Evolutionary conservation across 2,888 invertebrate genomes (phyloP).

Genomic region (Pardosa pseudoannulata): DNA sequence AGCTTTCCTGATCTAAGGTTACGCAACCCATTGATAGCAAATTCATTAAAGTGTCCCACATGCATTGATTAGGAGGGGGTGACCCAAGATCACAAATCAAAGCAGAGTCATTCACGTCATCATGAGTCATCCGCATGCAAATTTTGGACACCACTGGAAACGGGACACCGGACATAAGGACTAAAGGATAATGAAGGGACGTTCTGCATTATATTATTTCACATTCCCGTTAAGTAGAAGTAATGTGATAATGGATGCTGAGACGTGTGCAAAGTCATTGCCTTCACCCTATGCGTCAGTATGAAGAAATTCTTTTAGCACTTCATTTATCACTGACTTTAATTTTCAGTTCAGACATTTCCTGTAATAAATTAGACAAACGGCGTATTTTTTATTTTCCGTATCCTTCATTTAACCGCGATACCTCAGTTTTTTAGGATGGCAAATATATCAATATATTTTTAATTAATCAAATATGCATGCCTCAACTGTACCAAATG

Average conservation of each 20-base stretch:
- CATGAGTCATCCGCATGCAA: slow-evolving; percentile 1
- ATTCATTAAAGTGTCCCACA: neutral
- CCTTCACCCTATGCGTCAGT: too few species aligned
- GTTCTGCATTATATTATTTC: neutral
- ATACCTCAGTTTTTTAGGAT: too few species aligned
- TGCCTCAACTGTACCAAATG: too few species aligned
- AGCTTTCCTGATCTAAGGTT: too few species aligned
- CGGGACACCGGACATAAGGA: neutral
- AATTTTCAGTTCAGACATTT: too few species aligned
- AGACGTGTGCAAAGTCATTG: neutral
- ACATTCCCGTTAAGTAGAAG: neutral
- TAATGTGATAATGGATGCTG: neutral
- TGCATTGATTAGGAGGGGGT: neutral
- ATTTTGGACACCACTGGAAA: slow-evolving; percentile 2
- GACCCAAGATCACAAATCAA: neutral
- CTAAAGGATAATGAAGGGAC: neutral
- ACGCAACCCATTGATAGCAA: neutral
- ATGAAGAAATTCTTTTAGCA: too few species aligned
- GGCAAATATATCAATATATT: too few species aligned
- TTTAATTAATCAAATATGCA: too few species aligned
- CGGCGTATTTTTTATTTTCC: too few species aligned
- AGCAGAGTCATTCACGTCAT: neutral
- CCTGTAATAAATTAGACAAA: too few species aligned
- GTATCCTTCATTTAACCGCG: too few species aligned
- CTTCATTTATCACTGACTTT: too few species aligned